These are phyloP conservation scores for Chironomus striatipennis DNA, from an alignment of 1,140 invertebrate species.

Conservation along the genomic window DNA sequence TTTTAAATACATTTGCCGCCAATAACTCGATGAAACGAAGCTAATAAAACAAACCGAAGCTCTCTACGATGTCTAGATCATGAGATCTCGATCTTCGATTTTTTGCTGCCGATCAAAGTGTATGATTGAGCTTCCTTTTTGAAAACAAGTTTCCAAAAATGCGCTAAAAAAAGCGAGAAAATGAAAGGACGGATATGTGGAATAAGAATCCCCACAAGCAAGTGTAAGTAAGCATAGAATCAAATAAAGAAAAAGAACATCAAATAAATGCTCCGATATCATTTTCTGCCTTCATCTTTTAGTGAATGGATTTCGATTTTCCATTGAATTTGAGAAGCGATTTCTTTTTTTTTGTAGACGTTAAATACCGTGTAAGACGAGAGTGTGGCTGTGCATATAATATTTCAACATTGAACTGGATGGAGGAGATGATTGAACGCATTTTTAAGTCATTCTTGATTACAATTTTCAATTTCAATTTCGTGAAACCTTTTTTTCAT, in stretches of 20 bases:
- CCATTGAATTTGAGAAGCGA: background rate
- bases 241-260: constrained; percentile 16
- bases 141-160: too few species aligned
- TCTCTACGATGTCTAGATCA: too few species aligned
- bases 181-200: too few species aligned
- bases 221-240: background rate
- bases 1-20: too few species aligned
- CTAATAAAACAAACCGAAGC: too few species aligned
- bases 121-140: too few species aligned
- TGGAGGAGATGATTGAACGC: constrained; percentile 16
- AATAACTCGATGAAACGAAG: too few species aligned
- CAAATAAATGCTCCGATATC: constrained; percentile 12
- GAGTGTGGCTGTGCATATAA: background rate
- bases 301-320: constrained; percentile 22
- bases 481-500: background rate
- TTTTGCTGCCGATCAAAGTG: too few species aligned
- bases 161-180: too few species aligned
- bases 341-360: background rate
- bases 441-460: constrained; percentile 23
- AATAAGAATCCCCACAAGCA: background rate
- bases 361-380: background rate
- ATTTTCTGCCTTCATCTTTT: constrained; percentile 1
- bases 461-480: constrained; percentile 7
- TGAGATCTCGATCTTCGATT: too few species aligned
- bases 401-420: background rate